Conservation (phyloP, 2,797 vertebrate species). For the Melanotaenia pygmaea region DNA sequence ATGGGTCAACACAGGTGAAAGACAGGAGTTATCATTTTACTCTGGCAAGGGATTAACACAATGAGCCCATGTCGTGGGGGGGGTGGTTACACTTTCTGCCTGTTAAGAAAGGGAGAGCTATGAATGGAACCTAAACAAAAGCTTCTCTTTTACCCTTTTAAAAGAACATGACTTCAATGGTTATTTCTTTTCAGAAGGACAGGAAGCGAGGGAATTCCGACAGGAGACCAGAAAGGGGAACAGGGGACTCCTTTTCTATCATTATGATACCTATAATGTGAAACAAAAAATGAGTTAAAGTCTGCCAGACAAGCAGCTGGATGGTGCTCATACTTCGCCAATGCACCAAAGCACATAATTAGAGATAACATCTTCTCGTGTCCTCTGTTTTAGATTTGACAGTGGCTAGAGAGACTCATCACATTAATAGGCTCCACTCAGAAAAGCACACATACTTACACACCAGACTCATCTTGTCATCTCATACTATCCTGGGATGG, state of each 20-base stretch:
- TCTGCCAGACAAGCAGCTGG: constrained; percentile 52
- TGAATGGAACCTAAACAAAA: constrained; percentile 59
- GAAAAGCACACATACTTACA: constrained; percentile 28
- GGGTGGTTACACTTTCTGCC: constrained; percentile 63
- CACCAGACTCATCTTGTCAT: constrained; percentile 50
- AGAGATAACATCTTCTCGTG: constrained; percentile 57
- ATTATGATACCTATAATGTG: constrained; percentile 36
- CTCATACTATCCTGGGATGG: constrained; percentile 43
- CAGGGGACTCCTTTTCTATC: constrained; percentile 41
- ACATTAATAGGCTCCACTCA: constrained; percentile 65
- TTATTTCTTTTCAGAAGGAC: constrained; percentile 41
- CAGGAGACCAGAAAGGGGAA: constrained; percentile 23
- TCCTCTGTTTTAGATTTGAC: constrained; percentile 61
- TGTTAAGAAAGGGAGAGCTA: constrained; percentile 55
- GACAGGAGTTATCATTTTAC: constrained; percentile 65
- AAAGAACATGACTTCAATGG: constrained; percentile 52
- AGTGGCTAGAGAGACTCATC: constrained; percentile 57
- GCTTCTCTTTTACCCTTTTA: constrained; percentile 51
- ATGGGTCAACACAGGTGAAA: constrained; percentile 62
- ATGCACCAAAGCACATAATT: constrained; percentile 67
- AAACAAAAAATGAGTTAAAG: constrained; percentile 49
- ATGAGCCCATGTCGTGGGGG: constrained; percentile 63
- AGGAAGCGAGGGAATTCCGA: constrained; percentile 37
- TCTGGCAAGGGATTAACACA: constrained; percentile 70
- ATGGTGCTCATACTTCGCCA: constrained; percentile 50